phyloP scores from a whole-genome alignment of 2,888 invertebrate species.

The Tetragonula carbonaria region DNA sequence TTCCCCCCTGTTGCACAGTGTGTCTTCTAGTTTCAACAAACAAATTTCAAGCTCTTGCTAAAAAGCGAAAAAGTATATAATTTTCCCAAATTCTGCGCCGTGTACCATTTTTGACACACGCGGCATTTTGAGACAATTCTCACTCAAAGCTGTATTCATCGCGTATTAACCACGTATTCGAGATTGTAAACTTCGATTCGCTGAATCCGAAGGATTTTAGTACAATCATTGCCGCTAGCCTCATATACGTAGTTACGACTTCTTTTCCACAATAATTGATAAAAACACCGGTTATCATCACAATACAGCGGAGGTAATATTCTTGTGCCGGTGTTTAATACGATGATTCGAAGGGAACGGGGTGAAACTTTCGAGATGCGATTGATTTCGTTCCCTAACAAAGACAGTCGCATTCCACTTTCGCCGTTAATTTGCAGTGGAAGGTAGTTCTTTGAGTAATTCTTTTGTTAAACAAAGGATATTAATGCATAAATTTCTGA shows the following conservation, averaged over 20 bases:
- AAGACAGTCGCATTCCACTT: conserved; percentile 2
- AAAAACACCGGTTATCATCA: background rate
- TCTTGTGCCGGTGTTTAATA: conserved; percentile 9
- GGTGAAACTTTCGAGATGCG: conserved; percentile 18
- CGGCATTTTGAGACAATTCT: too few species aligned
- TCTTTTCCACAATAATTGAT: background rate
- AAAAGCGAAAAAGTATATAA: too few species aligned
- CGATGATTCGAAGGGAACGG: conserved; percentile 10
- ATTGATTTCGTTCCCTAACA: conserved; percentile 15
- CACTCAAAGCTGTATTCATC: too few species aligned
- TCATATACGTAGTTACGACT: background rate
- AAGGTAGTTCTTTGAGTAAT: background rate
- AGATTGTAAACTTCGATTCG: conserved; percentile 22
- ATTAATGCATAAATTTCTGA: background rate
- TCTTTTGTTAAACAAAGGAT: background rate
- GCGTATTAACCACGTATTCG: background rate
- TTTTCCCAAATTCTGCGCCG: too few species aligned
- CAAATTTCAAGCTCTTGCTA: too few species aligned
- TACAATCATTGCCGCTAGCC: too few species aligned
- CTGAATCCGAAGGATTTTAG: background rate
- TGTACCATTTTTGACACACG: too few species aligned
- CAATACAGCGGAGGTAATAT: conserved; percentile 14
- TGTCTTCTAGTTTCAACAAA: too few species aligned
- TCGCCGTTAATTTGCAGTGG: background rate
- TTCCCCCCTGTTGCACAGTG: too few species aligned